These are phyloP conservation scores for Taphrorychus bicolor DNA, from an alignment of 2,888 invertebrate species.

Conservation along the genomic window DNA sequence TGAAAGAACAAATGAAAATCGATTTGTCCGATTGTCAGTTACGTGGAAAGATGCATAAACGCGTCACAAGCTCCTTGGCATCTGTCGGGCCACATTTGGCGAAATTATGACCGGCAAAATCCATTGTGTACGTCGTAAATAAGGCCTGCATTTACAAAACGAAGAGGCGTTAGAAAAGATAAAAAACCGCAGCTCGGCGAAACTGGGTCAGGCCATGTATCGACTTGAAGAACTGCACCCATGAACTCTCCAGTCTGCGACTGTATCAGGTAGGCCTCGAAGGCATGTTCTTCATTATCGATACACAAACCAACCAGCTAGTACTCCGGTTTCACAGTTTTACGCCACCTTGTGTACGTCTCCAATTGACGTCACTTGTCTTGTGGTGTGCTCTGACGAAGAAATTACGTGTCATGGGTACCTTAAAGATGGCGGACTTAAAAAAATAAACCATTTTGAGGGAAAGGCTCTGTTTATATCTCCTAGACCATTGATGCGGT, in stretches of 20 bases:
- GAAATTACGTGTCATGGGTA: too few relatives aligned
- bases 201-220: slow-evolving; percentile 31
- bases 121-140: slow-evolving; percentile 5
- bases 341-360: too few relatives aligned
- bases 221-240: slow-evolving; percentile 26
- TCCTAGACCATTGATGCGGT: too few relatives aligned
- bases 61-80: background rate
- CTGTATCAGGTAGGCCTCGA: slow-evolving; percentile 10
- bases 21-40: too few relatives aligned
- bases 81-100: background rate
- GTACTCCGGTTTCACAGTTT: too few relatives aligned
- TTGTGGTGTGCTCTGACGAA: too few relatives aligned
- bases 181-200: slow-evolving; percentile 10
- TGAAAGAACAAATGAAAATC: too few relatives aligned
- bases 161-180: slow-evolving; percentile 29
- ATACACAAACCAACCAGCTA: too few relatives aligned
- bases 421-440: too few relatives aligned
- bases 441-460: too few relatives aligned
- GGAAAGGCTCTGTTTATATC: too few relatives aligned
- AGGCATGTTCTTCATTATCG: slow-evolving; percentile 16
- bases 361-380: too few relatives aligned
- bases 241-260: slow-evolving; percentile 14
- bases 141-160: slow-evolving; percentile 15
- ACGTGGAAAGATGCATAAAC: background rate
- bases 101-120: slow-evolving; percentile 14